These are phyloP conservation scores for Beroe ovata DNA, from an alignment of 37 sponge, comb jelly and placozoan genomes.

Conservation along the genomic window DNA sequence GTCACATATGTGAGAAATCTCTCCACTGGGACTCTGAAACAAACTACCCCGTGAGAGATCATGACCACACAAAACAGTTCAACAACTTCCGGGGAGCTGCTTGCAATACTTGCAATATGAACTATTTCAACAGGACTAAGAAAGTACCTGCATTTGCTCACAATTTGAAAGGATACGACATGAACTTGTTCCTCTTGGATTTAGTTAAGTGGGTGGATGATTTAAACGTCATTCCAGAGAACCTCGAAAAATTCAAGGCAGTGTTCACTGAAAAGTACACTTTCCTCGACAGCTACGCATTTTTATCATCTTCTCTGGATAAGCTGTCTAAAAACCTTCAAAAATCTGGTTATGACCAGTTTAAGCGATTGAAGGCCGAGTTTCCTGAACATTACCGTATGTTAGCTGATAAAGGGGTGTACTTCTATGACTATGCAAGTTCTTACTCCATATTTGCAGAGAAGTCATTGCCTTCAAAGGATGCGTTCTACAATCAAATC, in stretches of 20 bases:
- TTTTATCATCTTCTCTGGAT: slow-evolving; percentile 15
- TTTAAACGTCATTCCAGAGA: neutral
- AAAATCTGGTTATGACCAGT: slow-evolving; percentile 3
- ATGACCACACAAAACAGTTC: slow-evolving; percentile 1
- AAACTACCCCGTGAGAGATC: slow-evolving; percentile 46
- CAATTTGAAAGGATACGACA: slow-evolving; percentile 30
- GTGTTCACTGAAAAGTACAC: slow-evolving; percentile 36
- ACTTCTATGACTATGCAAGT: slow-evolving; percentile 18
- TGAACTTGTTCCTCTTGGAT: slow-evolving; percentile 7
- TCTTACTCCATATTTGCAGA: slow-evolving; percentile 1
- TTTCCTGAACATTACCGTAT: slow-evolving; percentile 8
- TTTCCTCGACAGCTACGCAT: slow-evolving; percentile 35
- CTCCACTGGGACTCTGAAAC: neutral
- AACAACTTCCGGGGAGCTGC: slow-evolving; percentile 50
- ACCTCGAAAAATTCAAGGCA: slow-evolving; percentile 35
- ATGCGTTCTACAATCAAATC: slow-evolving; percentile 21
- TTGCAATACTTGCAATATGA: slow-evolving; percentile 18
- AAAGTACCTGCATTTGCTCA: slow-evolving; percentile 53
- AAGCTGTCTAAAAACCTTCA: slow-evolving; percentile 2
- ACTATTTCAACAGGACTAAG: slow-evolving; percentile 31
- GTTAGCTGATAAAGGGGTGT: slow-evolving; percentile 29
- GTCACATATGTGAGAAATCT: slow-evolving; percentile 30
- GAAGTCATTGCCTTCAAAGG: neutral
- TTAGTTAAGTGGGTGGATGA: neutral
- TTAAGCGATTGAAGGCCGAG: neutral